Percentiles rank a stretch among this genome's conserved stretches.
Conservation (phyloP, 2,888 invertebrate species). For the Tetrapedia diversipes region DNA sequence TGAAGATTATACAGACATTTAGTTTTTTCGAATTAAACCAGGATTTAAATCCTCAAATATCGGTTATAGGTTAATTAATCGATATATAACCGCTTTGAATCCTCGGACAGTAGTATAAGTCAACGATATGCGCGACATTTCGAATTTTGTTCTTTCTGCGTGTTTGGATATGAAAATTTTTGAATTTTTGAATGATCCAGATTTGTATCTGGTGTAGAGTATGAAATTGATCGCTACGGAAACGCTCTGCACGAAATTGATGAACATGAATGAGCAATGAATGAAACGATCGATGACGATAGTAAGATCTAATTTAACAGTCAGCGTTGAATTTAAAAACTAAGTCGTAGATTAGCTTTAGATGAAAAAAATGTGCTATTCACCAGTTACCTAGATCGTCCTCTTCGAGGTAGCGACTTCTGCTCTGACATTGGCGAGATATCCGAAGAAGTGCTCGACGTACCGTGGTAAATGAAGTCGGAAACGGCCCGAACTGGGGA, state of each 20-base stretch:
- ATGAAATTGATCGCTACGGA: not conserved
- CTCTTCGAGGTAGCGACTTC: constrained; percentile 89
- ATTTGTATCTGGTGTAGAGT: not conserved
- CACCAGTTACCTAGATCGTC: constrained; percentile 86
- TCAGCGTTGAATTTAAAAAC: no score
- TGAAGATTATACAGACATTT: no score
- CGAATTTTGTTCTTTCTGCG: no score
- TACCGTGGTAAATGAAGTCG: constrained; percentile 90
- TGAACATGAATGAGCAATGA: not conserved
- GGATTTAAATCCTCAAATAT: no score
- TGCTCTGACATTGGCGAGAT: constrained; percentile 91
- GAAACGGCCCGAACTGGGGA: constrained; percentile 82
- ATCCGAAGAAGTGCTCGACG: constrained; percentile 91
- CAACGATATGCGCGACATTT: no score
- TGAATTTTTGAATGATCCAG: no score
- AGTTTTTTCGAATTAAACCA: no score
- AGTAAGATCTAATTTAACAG: not conserved
- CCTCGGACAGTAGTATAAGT: no score
- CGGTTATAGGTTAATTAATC: no score
- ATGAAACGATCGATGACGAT: not conserved
- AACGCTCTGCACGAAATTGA: not conserved
- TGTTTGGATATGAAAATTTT: no score
- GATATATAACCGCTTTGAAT: no score
- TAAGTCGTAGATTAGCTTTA: no score
- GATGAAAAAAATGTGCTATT: not conserved